A percentile compares a stretch with the other conserved stretches of the same genome.
Evolutionary conservation across 2,888 invertebrate genomes (phyloP).

Genomic region (Trilocha varians): DNA sequence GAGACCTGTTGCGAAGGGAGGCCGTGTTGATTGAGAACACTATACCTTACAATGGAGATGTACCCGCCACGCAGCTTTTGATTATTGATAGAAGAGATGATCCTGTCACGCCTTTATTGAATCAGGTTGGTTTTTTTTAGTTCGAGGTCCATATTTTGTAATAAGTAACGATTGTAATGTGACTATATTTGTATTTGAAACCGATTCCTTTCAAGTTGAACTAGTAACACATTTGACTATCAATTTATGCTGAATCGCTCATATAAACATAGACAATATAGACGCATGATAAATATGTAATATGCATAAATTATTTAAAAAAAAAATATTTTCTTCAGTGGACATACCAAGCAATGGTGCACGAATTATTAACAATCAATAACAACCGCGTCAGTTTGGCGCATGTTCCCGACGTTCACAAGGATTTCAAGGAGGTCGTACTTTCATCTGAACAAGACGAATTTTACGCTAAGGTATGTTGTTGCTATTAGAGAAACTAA

Average conservation of each 20-base stretch:
- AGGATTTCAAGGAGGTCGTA: slow-evolving; percentile 94
- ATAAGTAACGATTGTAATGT: background rate
- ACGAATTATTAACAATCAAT: slow-evolving; percentile 93
- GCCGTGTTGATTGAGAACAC: slow-evolving; percentile 89
- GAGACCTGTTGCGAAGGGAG: slow-evolving; percentile 90
- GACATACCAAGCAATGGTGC: slow-evolving; percentile 99
- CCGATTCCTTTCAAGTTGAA: too few relatives aligned
- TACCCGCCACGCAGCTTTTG: slow-evolving; percentile 84
- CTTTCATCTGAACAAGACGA: slow-evolving; percentile 96
- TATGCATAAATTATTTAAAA: background rate
- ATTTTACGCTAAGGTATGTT: slow-evolving; percentile 90
- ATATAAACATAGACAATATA: too few relatives aligned
- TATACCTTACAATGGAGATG: slow-evolving; percentile 83
- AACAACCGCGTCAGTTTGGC: slow-evolving; percentile 95
- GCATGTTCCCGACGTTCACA: slow-evolving; percentile 85
- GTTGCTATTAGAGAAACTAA: too few relatives aligned
- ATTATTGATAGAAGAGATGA: slow-evolving; percentile 96
- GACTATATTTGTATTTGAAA: too few relatives aligned
- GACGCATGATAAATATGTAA: too few relatives aligned
- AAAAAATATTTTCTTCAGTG: slow-evolving; percentile 75
- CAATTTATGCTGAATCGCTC: too few relatives aligned
- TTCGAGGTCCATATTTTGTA: background rate
- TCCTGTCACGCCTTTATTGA: slow-evolving; percentile 95
- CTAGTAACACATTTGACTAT: too few relatives aligned
- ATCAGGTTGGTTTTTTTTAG: slow-evolving; percentile 72